Evolutionary conservation across 2,113 vertebrate species (phyloP), one percentile per base, ranked within the genome.

Genomic region (Gorsachius goisagi): DNA sequence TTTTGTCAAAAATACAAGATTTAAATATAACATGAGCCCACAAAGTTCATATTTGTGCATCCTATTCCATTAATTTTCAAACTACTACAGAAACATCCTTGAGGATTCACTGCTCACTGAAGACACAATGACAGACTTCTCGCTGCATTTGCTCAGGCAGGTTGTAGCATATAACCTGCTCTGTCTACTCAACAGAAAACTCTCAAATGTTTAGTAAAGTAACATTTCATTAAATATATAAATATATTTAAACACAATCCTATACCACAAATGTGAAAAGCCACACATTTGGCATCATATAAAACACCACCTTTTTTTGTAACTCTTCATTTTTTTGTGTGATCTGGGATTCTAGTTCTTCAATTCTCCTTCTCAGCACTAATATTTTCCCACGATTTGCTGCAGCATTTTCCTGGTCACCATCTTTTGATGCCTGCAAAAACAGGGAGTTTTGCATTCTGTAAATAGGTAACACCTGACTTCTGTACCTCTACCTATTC

Each of bases 381-480:
- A 99, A 67, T 35, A 99, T 98, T 94, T 99, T 99, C 5, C 98
- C 99, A 71, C 99, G 97, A 78, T 96, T 99, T 58, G 99, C 99
- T 5, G 98, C 97, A 62, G 97, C 96, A 16, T 98, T 98, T 33
- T 99, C 98, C 32, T 97, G 97, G 35, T 98, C 98, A 4, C 98
- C 98, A 21, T 98, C 98, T 58, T 97, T 97, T 7, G 96, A 98
- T 74, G 97, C 49, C 93, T 98, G 74, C 19, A 95, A 75, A 85
- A 95, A 73, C 19, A 20, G 27, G 9, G 37, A 94, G 23, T 5
- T 62, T 62, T 87, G 59, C 17, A 76, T 73, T 91, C 39, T 5
- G 3, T 50, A 32, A 60, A 49, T 0, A 88, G 19, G 16, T 7
- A 85, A 69, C 9, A 30, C n/a, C 30, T 37, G 12, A 24, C 17